Evolutionary conservation across 2,888 invertebrate species (phyloP), one percentile per base, ranked within the genome.

Genomic region (Sericinus montela): DNA sequence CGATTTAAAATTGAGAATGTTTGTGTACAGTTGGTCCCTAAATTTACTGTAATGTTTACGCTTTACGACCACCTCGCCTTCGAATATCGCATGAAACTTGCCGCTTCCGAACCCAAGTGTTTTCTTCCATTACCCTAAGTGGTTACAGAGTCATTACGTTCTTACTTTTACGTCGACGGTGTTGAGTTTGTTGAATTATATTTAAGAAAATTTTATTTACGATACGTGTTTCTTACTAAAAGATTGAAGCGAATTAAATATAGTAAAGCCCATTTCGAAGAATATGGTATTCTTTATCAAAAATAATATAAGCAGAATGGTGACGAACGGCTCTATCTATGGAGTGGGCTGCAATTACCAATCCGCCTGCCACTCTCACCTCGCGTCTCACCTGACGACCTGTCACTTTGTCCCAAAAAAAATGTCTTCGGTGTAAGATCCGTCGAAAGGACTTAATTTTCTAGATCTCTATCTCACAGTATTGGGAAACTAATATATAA

Each of bases 91-190:
- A 57, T 52, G 52, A 62, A 62, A 59, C 55, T 58, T 61, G 59
- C 61, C 60, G 67, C 63, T 63, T 60, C 63, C 55, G 56, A 61
- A 57, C 57, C 58, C 54, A 62, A 70, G 71, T 68, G 69, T 65
- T 69, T 68, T 66, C 65, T 64, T 62, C 71, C 72, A 72, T 71
- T 71, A 72, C 54, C 56, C 58, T 63, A 64, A 69, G 59, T 60
- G 48, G 48, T 32, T 42, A 48, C 48, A 32, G 15, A 48, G 48
- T 43, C 48, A 48, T 48, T 48, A 48, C 43, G 42, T 48, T 43
- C 43, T 36, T 43, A 43, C 43, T 48, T 48, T 43, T 43, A 48
- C 34, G 30, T 32, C 37, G 32, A 48, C 42, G 14, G 23, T 7
- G 32, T 46, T 37, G 48, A 55, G 54, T 54, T 56, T 43, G 54